Evolutionary conservation across 2,113 vertebrate genomes (phyloP), one percentile per base, ranked within the genome.

Genomic region (Vanacampus margaritifer): DNA sequence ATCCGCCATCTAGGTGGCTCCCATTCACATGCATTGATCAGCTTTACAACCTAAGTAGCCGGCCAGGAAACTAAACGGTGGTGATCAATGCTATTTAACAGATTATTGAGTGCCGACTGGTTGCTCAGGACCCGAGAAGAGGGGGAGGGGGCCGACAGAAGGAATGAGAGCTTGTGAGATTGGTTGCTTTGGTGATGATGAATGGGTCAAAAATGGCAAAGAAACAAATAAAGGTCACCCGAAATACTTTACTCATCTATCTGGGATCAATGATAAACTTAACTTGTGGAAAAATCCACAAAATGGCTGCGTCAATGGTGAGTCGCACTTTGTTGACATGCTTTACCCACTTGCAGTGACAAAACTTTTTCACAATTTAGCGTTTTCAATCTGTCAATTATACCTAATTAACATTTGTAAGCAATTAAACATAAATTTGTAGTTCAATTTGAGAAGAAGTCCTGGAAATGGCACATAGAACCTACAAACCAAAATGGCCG

Each of bases 71-170:
- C 90, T 91, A 91, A 92, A 91, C 85, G 86, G 84, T 80, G 79
- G 64, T 78, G 79, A 90, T 92, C 90, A 78, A 92, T 92, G 89
- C 89, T 90, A 78, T 90, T 92, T 91, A 91, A 90, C 90, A 85
- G 90, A 86, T 90, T 92, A 91, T 90, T 90, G 91, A 91, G 88
- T 87, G 89, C 80, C 84, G 83, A 87, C 85, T 87, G 84, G 86
- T 87, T 88, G 84, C 77, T 80, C 73, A 74, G 78, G 84, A 90
- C 87, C 85, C 86, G 84, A 88, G 85, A 65, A 86, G 76, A 32
- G 21, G 74, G 57, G 71, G 65, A 75, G 78, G 75, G 79, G 75
- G 73, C 82, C 83, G 82, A 86, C 82, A 84, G 76, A 81, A 86
- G 84, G 69, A 87, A 82, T 77, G 81, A 84, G 86, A 87, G 86